Percentiles rank a stretch among this genome's conserved stretches.
Evolutionary conservation across 2,113 vertebrate species (phyloP).

Genomic region (Okapia johnstoni): DNA sequence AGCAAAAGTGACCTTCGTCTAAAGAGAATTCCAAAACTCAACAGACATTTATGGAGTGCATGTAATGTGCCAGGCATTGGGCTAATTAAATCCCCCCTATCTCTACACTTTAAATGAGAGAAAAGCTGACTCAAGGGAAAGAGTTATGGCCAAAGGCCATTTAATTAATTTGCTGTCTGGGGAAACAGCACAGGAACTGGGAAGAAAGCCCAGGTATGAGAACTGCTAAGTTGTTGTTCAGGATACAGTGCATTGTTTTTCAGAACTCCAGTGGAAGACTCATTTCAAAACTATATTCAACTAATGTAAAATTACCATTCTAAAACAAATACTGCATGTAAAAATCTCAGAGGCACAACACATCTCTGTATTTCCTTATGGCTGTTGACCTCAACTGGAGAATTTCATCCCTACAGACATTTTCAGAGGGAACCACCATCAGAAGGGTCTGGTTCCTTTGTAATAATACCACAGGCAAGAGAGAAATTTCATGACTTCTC

Average conservation of each 20-base stretch:
- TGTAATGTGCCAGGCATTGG: slow-evolving; percentile 30
- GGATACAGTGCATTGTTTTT: slow-evolving; percentile 22
- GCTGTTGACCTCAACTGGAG: background rate
- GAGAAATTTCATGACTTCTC: background rate
- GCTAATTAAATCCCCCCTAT: slow-evolving; percentile 27
- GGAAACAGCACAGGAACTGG: slow-evolving; percentile 60
- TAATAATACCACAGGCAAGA: background rate
- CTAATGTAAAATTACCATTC: background rate
- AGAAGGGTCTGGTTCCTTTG: background rate
- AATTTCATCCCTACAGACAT: background rate
- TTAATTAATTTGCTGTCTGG: slow-evolving; percentile 68
- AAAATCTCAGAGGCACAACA: background rate
- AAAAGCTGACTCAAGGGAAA: slow-evolving; percentile 61
- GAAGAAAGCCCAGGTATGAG: slow-evolving; percentile 60
- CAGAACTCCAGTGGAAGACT: background rate
- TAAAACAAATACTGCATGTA: background rate
- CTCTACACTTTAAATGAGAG: slow-evolving; percentile 33
- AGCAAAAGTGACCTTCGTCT: slow-evolving; percentile 48
- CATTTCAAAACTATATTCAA: background rate
- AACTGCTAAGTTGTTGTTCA: slow-evolving; percentile 22
- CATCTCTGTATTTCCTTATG: background rate
- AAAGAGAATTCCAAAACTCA: background rate
- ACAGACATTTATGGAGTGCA: slow-evolving; percentile 31
- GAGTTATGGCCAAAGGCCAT: slow-evolving; percentile 61
- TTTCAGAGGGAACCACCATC: background rate